Base-by-base conservation (phyloP, 2,888 invertebrate species). In the Diaprepes abbreviatus region DNA sequence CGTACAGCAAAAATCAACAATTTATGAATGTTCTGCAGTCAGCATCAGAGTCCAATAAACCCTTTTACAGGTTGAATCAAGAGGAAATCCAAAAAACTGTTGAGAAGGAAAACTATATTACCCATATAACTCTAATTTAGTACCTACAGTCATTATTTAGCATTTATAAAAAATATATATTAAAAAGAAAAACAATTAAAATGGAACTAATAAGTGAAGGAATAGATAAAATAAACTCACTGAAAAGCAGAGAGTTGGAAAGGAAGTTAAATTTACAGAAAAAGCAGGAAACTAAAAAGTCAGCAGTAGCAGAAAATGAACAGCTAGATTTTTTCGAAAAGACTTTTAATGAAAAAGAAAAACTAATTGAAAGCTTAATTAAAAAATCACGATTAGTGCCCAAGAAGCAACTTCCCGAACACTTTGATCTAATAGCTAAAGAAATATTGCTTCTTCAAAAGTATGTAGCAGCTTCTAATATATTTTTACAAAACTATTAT, bases 401-500 rank as follows among this genome's bases (percentile, higher is more conserved):
- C 77, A 81, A 83, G 64, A 81, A 86, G 63, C 79, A 88, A 40
- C 82, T 91, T 54, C 86, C 88, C 1, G 85, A 85, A 55, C 88
- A 90, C 75, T 93, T 93, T 77, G 90, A 91, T 70, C 87, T 86
- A 52, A 89, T 92, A n/a, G 91, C 90, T 65, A 87, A 89, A 75
- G 91, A 93, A 79, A 88, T 94, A 19, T 89, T 91, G 77, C 89
- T 90, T 71, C 83, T 95, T 69, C 93, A 94, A 79, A 92, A 92
- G 80, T 91, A 92, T 84, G 87, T 95, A 19, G 91, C 93, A 0
- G 90, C 91, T 70, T 94, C 94, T 10, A 91, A 92, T 40, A 88
- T 93, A 79, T 94, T 94, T 82, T 84, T 95, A 1, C 91, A 93
- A 66, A 91, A 92, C 60, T 95, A 93, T 75, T 93, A 93, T 77